Percentiles rank a stretch among this genome's conserved stretches.
phyloP scores from a whole-genome alignment of 1,140 invertebrate species.

The Drosophila virilis region DNA sequence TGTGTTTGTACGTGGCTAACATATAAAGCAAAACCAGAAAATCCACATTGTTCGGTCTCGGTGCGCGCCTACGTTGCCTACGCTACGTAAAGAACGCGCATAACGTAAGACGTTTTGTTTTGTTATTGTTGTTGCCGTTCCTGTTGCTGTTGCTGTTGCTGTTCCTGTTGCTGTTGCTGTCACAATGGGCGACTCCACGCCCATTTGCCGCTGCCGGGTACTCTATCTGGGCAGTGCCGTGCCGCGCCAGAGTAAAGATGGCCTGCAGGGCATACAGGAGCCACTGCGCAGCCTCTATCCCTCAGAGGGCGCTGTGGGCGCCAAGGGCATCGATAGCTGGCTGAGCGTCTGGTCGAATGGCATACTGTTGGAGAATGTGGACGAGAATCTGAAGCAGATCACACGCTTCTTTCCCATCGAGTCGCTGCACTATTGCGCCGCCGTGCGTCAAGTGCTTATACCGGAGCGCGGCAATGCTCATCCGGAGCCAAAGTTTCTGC shows the following conservation, averaged over 20 bases:
- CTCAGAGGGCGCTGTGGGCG: slow-evolving; percentile 89
- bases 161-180: slow-evolving; percentile 7
- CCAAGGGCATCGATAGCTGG: slow-evolving; percentile 98
- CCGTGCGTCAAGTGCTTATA: slow-evolving; percentile 93
- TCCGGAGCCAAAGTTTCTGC: slow-evolving; percentile 93
- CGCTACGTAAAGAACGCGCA: slow-evolving; percentile 32
- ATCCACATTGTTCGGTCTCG: slow-evolving; percentile 72
- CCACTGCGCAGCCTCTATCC: slow-evolving; percentile 98
- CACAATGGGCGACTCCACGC: slow-evolving; percentile 89
- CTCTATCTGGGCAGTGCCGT: slow-evolving; percentile 98
- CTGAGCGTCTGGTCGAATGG: slow-evolving; percentile 98
- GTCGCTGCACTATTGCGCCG: slow-evolving; percentile 98
- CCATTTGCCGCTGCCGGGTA: slow-evolving; percentile 98
- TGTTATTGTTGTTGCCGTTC: slow-evolving; percentile 12
- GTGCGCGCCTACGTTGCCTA: slow-evolving; percentile 36
- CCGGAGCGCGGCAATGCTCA: slow-evolving; percentile 85
- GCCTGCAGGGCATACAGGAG: slow-evolving; percentile 98
- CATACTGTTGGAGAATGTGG: slow-evolving; percentile 97
- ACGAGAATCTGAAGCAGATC: slow-evolving; percentile 97
- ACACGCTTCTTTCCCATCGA: slow-evolving; percentile 99
- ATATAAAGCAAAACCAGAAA: slow-evolving; percentile 83
- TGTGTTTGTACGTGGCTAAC: slow-evolving; percentile 56
- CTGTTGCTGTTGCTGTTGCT: slow-evolving; percentile 2
- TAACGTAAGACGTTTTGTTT: slow-evolving; percentile 45
- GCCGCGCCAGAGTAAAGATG: slow-evolving; percentile 98